Conservation (phyloP, 2,113 vertebrate genomes). For the Pionites leucogaster region DNA sequence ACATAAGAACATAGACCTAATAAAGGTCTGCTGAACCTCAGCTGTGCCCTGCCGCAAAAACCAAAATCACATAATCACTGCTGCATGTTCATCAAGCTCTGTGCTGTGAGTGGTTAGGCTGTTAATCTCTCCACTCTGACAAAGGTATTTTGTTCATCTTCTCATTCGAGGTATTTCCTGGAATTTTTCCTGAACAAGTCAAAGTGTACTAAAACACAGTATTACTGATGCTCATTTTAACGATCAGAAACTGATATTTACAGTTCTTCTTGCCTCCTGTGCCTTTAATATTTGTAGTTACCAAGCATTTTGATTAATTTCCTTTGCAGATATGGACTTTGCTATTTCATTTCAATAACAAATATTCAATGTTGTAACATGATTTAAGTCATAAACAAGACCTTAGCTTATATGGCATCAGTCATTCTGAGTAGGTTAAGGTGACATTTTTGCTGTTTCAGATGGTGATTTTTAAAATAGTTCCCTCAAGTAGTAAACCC, state of each 20-base stretch:
- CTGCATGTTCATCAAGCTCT: not conserved
- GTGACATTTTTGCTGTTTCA: not conserved
- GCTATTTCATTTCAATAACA: not conserved
- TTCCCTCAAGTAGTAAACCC: not conserved
- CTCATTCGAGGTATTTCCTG: not conserved
- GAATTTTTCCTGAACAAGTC: not conserved
- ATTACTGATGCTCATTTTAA: not conserved
- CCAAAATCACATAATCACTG: not conserved
- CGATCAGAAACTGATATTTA: not conserved
- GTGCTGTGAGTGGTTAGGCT: not conserved
- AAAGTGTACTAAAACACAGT: not conserved
- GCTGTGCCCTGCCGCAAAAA: not conserved
- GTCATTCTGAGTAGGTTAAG: not conserved
- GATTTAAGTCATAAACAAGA: not conserved
- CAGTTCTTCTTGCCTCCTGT: not conserved
- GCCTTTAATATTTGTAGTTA: not conserved
- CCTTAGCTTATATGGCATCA: not conserved
- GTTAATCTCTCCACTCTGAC: not conserved
- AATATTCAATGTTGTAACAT: not conserved
- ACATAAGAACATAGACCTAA: not conserved
- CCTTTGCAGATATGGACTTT: not conserved
- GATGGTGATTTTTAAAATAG: not conserved
- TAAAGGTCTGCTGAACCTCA: not conserved
- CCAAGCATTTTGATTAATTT: not conserved
- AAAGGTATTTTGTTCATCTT: not conserved